phyloP scores from a whole-genome alignment of 1,140 invertebrate species.

The Drosophila tropicalis region DNA sequence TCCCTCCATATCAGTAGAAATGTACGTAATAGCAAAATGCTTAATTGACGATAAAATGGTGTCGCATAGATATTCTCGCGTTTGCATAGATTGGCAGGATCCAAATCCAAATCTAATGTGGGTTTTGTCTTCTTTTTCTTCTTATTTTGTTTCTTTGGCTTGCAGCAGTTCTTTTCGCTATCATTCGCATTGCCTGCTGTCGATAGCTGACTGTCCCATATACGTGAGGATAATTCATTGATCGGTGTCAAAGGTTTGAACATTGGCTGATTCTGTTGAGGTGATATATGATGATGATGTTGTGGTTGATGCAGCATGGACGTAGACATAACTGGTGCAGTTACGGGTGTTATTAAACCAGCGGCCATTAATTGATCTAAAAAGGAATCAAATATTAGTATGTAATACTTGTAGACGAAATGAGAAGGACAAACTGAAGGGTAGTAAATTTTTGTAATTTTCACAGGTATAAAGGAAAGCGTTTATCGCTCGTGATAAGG shows the following conservation, averaged over 20 bases:
- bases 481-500: no score
- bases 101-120: constrained; percentile 68
- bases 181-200: constrained; percentile 26
- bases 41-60: constrained; percentile 87
- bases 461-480: no score
- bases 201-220: constrained; percentile 58
- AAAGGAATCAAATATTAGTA: neutral
- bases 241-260: constrained; percentile 74
- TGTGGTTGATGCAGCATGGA: neutral
- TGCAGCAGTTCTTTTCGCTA: constrained; percentile 47
- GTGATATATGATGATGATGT: neutral
- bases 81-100: constrained; percentile 73
- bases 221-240: constrained; percentile 61
- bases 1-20: constrained; percentile 85
- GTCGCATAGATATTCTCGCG: constrained; percentile 84
- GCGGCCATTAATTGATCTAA: constrained; percentile 80
- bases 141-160: constrained; percentile 70
- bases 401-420: no score
- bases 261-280: constrained; percentile 2
- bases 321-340: constrained; percentile 70
- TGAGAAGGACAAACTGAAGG: no score
- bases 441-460: no score
- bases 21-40: constrained; percentile 86
- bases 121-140: constrained; percentile 30
- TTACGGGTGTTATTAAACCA: constrained; percentile 84